Conservation (phyloP, 2,113 vertebrate genomes). For the Perca flavescens region DNA sequence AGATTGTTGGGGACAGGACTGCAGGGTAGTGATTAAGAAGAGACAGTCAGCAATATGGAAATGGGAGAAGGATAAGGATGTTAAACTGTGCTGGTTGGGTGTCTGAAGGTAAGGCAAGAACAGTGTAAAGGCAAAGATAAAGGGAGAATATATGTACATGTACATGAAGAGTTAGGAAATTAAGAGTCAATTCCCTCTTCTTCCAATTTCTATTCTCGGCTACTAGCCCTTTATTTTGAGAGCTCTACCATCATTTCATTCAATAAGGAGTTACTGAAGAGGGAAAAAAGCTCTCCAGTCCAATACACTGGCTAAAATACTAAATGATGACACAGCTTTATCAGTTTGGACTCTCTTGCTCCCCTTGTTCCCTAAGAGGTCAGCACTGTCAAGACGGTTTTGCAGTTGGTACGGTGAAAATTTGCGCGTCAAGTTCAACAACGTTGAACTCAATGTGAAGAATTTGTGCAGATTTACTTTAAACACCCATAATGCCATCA, state of each 20-base stretch:
- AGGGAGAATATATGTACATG: background rate
- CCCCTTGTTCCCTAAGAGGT: background rate
- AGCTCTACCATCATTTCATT: no score
- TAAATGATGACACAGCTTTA: background rate
- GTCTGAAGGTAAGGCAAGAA: constrained; percentile 15
- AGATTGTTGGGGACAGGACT: constrained; percentile 47
- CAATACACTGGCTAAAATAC: no score
- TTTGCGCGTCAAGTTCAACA: background rate
- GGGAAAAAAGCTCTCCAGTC: no score
- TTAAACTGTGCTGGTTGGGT: constrained; percentile 5
- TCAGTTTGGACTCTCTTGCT: constrained; percentile 5
- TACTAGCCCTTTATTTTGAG: background rate
- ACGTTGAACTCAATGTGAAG: background rate
- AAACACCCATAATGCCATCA: background rate
- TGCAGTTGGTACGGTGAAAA: background rate
- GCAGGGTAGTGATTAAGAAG: constrained; percentile 59
- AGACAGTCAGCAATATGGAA: constrained; percentile 63
- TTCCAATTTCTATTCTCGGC: background rate
- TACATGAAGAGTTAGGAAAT: background rate
- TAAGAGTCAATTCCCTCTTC: background rate
- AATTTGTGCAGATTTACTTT: background rate
- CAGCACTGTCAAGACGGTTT: background rate
- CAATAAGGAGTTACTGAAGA: no score
- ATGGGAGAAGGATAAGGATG: constrained; percentile 35
- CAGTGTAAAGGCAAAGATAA: constrained; percentile 8